phyloP scores from a whole-genome alignment of 2,797 vertebrate genomes.

The Acipenser oxyrinchus region DNA sequence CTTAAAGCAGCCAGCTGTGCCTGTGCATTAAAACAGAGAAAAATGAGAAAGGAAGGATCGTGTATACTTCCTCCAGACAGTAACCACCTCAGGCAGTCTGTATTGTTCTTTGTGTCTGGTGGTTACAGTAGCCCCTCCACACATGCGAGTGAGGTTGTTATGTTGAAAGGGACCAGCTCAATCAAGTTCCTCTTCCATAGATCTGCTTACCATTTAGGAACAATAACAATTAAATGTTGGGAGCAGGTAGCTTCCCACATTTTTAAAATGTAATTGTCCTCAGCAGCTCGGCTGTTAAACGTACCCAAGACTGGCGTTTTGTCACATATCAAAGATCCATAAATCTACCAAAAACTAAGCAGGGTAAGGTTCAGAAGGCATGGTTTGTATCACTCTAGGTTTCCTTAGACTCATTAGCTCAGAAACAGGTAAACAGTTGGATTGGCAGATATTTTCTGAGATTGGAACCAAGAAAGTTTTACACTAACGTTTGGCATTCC shows the following conservation, averaged over 20 bases:
- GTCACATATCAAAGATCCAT: too few species aligned
- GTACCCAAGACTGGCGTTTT: too few species aligned
- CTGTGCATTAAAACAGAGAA: not conserved
- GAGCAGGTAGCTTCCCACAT: not conserved
- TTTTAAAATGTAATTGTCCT: not conserved
- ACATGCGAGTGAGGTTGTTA: not conserved
- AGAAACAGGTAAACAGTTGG: too few species aligned
- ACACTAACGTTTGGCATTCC: too few species aligned
- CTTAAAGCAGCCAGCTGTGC: not conserved
- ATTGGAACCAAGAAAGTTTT: too few species aligned
- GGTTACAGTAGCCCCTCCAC: not conserved
- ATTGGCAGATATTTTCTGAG: too few species aligned
- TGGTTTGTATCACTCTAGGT: too few species aligned
- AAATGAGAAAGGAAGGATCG: not conserved
- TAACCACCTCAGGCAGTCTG: not conserved
- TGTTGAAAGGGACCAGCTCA: not conserved
- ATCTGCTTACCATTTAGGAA: not conserved
- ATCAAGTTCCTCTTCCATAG: not conserved
- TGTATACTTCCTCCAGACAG: not conserved
- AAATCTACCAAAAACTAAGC: too few species aligned
- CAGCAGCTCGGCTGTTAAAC: not conserved
- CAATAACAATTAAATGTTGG: not conserved
- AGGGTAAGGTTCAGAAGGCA: too few species aligned
- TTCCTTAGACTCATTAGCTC: too few species aligned
- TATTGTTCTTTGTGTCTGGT: constrained; percentile 1